A percentile compares a stretch with the other conserved stretches of the same genome.
phyloP scores from a whole-genome alignment of 2,888 invertebrate species.

The Acrocyrtus sp. region DNA sequence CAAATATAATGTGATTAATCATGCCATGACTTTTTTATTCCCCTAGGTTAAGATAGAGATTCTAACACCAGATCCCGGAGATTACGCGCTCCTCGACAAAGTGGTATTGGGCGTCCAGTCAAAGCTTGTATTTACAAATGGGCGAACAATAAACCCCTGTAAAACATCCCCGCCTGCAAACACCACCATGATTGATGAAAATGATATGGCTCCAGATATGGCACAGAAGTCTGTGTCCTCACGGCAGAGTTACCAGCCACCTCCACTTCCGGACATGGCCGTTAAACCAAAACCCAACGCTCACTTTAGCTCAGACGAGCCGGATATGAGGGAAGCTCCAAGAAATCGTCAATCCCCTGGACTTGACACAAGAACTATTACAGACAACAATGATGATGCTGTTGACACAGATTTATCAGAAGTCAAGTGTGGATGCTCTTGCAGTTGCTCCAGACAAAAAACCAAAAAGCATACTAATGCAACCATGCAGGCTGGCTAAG shows the following conservation, averaged over 20 bases:
- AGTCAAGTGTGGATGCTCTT: constrained; percentile 47
- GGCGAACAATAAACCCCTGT: constrained; percentile 29
- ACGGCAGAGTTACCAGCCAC: not conserved
- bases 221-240: not conserved
- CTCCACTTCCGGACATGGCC: constrained; percentile 6
- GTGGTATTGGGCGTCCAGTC: constrained; percentile 41
- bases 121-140: constrained; percentile 23
- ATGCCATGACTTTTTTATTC: not conserved
- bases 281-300: not conserved
- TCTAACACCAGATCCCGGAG: constrained; percentile 18
- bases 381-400: not conserved
- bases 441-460: constrained; percentile 38
- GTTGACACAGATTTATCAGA: constrained; percentile 2
- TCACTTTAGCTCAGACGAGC: not conserved
- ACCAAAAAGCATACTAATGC: constrained; percentile 3
- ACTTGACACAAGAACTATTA: constrained; percentile 4
- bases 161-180: constrained; percentile 7
- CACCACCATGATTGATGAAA: constrained; percentile 1
- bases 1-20: no score
- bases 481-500: no score
- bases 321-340: not conserved
- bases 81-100: constrained; percentile 50
- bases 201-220: constrained; percentile 29
- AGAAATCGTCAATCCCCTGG: not conserved
- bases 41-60: constrained; percentile 33